A percentile compares a stretch with the other conserved stretches of the same genome.
These are phyloP conservation scores for Volucella bombylans DNA, from an alignment of 2,888 invertebrate genomes.

Conservation along the genomic window DNA sequence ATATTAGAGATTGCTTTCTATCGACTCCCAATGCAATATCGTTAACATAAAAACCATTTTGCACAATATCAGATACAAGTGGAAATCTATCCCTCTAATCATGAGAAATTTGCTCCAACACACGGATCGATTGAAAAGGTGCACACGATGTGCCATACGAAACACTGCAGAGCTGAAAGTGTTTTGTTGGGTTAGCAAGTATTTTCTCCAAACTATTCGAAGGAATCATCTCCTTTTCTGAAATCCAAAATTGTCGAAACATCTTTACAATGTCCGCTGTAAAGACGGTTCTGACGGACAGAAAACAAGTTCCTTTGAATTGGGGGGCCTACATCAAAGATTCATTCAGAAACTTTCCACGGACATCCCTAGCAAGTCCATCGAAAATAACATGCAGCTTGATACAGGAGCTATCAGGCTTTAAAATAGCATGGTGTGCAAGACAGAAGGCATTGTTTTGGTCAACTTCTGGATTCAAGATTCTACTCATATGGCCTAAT, in stretches of 20 bases:
- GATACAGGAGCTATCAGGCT: no score
- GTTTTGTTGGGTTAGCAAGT: neutral
- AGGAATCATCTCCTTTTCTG: neutral
- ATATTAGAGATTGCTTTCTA: neutral
- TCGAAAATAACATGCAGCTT: constrained; percentile 35
- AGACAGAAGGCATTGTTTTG: no score
- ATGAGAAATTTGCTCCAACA: neutral
- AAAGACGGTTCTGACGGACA: constrained; percentile 3
- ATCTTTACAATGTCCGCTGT: neutral
- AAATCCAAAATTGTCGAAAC: constrained; percentile 22
- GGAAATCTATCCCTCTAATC: neutral
- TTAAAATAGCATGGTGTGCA: no score
- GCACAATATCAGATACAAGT: constrained; percentile 6
- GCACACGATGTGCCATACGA: constrained; percentile 14
- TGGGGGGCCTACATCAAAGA: no score
- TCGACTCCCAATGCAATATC: neutral
- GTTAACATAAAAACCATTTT: constrained; percentile 22
- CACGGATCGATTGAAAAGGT: no score
- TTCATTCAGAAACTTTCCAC: no score
- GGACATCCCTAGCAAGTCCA: constrained; percentile 25
- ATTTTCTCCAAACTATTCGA: constrained; percentile 4
- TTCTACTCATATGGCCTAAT: no score
- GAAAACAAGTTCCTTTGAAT: constrained; percentile 22
- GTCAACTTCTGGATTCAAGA: no score
- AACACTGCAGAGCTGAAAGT: constrained; percentile 7